A percentile compares a stretch with the other conserved stretches of the same genome.
These are phyloP conservation scores for Lasioglossum calceatum DNA, from an alignment of 2,888 invertebrate genomes.

Conservation along the genomic window DNA sequence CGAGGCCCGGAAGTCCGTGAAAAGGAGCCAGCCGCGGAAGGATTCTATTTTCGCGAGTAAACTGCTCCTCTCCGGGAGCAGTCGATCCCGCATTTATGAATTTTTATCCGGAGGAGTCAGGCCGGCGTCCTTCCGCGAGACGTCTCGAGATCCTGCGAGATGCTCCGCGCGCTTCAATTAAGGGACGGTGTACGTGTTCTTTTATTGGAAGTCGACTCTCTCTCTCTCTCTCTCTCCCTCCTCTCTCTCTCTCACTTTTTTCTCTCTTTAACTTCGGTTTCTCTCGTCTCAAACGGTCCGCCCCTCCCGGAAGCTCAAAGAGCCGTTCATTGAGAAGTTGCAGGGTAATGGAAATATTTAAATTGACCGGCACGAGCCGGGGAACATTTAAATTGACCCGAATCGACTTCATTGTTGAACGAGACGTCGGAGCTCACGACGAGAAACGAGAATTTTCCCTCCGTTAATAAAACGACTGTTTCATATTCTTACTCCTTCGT, in stretches of 20 bases:
- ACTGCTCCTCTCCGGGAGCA: background rate
- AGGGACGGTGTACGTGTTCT: constrained; percentile 22
- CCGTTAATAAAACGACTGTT: background rate
- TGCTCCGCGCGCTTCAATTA: constrained; percentile 34
- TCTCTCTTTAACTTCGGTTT: background rate
- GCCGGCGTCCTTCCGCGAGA: constrained; percentile 20
- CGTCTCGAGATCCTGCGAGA: constrained; percentile 14
- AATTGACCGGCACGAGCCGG: background rate
- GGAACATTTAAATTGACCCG: constrained; percentile 27
- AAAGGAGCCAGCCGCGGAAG: background rate
- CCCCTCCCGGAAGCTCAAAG: background rate
- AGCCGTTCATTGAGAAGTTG: constrained; percentile 29
- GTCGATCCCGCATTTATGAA: constrained; percentile 38
- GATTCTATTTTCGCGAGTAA: constrained; percentile 23
- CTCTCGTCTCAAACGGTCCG: background rate
- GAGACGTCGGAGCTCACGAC: background rate
- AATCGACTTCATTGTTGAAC: constrained; percentile 4
- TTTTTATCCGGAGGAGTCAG: constrained; percentile 23
- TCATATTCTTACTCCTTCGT: background rate
- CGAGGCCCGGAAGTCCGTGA: constrained; percentile 7
- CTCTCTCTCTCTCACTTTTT: background rate
- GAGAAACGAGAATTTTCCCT: background rate
- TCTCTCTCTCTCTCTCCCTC: background rate
- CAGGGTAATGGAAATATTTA: constrained; percentile 11
- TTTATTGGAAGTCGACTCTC: constrained; percentile 14